Evolutionary conservation across 2,888 invertebrate species (phyloP), one percentile per base, ranked within the genome.

Genomic region (Caenorhabditis auriculariae): DNA sequence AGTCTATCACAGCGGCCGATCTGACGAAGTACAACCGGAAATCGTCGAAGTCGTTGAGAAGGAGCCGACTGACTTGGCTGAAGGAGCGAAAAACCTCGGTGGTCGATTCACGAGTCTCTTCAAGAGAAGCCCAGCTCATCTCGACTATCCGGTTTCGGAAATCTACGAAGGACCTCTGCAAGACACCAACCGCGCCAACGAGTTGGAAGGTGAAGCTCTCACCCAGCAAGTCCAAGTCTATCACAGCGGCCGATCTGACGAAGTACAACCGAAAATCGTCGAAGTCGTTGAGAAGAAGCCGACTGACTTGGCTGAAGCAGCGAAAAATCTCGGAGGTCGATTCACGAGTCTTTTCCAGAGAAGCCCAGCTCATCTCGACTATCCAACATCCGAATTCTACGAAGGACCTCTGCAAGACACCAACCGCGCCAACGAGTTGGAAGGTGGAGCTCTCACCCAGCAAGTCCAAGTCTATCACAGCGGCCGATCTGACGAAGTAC

Each of bases 111-210:
- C 54, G 32, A 63, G 69, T 32, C 51, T 69, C 35, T 68, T 69
- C 60, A 66, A 68, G 41, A 56, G 54, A 35, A 46, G 65, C 3
- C 51, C 63, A 21, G 63, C 72, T 23, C 64, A 69, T 35, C 63
- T 55, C 28, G 72, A 72, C 52, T 74, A 74, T 47, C 72, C 73
- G 17, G 42, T 55, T n/a, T 53, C 67, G 24, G 72, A 66, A 32
- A 26, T 37, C 43, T 74, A 60, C 39, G 50, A 49, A 9, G 72
- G 72, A 28, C 65, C 61, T 21, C 39, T 60, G 32, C 60, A 61
- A 12, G 45, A 48, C 21, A 56, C 60, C 35, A 41, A 32, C 28
- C 46, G 52, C 37, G 53, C 46, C 9, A 7, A 26, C n/a, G 46
- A 45, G 17, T 27, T 53, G 23, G 44, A 53, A 7, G 53, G 46